Conservation (phyloP, 1,140 invertebrate genomes). For the Neodiprion pinetum region DNA sequence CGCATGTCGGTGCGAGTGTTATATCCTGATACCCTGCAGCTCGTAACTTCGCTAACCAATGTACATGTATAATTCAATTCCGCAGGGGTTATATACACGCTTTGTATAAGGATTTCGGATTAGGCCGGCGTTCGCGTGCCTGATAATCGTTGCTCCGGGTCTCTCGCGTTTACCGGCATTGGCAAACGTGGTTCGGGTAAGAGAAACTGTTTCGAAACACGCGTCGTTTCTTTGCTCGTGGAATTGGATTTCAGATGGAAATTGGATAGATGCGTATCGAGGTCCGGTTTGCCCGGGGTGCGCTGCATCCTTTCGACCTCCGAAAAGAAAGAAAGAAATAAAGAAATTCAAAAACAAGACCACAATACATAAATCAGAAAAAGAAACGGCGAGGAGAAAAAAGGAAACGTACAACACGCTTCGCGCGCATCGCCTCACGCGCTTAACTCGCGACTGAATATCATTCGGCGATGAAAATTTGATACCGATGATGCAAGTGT, state of each 20-base stretch:
- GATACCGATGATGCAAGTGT: too few species aligned
- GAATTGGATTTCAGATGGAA: slow-evolving; percentile 7
- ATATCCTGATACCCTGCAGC: too few species aligned
- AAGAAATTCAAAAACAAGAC: neutral
- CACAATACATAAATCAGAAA: neutral
- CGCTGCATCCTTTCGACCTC: neutral
- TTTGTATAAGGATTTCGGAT: too few species aligned
- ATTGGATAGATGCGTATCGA: slow-evolving; percentile 7
- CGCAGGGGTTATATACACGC: too few species aligned
- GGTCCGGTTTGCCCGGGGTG: neutral
- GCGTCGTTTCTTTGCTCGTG: slow-evolving; percentile 1
- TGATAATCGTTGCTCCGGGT: neutral
- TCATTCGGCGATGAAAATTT: neutral
- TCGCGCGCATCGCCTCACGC: neutral
- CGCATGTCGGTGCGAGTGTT: too few species aligned
- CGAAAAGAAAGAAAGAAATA: neutral
- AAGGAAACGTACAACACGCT: neutral
- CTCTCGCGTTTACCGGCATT: too few species aligned
- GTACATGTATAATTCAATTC: too few species aligned
- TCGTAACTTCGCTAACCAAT: too few species aligned
- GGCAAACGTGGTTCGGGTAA: neutral
- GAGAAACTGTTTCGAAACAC: slow-evolving; percentile 5
- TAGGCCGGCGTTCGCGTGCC: too few species aligned
- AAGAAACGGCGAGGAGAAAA: neutral
- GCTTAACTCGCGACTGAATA: neutral